Conservation (phyloP, 2,888 invertebrate species). For the Phyllotreta cruciferae region DNA sequence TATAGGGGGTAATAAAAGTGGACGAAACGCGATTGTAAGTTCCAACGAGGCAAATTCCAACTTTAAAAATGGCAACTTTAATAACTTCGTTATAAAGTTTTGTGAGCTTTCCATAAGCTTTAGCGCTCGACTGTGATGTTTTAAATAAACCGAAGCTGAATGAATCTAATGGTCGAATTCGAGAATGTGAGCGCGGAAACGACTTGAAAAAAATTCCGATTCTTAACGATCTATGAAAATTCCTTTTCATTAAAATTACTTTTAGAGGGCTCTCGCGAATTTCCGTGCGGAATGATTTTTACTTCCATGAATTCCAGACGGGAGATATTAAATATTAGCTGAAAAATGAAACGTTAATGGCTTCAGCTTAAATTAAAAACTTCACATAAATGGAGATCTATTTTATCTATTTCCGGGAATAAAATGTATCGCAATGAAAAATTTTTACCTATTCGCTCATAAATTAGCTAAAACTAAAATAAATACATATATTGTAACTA, state of each 20-base stretch:
- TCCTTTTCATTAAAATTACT: constrained; percentile 4
- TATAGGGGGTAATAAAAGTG: constrained; percentile 34
- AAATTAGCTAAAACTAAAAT: no score
- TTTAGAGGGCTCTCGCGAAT: not conserved
- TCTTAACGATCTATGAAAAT: constrained; percentile 14
- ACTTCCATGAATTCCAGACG: constrained; percentile 3
- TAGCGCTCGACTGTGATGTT: constrained; percentile 23
- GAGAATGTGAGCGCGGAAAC: constrained; percentile 2
- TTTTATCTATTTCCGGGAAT: no score
- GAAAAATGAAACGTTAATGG: no score
- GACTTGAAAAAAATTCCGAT: constrained; percentile 8
- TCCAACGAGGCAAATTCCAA: constrained; percentile 35
- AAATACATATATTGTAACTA: no score
- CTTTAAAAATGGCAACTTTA: constrained; percentile 42
- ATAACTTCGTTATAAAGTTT: constrained; percentile 42
- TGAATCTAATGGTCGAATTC: constrained; percentile 15
- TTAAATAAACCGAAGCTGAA: constrained; percentile 27
- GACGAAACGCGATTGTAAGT: constrained; percentile 34
- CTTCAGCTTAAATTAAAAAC: no score
- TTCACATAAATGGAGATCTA: no score
- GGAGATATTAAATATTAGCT: no score
- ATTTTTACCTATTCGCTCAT: no score
- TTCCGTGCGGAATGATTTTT: not conserved
- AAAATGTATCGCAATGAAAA: no score
- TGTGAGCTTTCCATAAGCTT: constrained; percentile 26